phyloP scores from a whole-genome alignment of 2,113 vertebrate genomes.

The Dicrurus megarhynchus region DNA sequence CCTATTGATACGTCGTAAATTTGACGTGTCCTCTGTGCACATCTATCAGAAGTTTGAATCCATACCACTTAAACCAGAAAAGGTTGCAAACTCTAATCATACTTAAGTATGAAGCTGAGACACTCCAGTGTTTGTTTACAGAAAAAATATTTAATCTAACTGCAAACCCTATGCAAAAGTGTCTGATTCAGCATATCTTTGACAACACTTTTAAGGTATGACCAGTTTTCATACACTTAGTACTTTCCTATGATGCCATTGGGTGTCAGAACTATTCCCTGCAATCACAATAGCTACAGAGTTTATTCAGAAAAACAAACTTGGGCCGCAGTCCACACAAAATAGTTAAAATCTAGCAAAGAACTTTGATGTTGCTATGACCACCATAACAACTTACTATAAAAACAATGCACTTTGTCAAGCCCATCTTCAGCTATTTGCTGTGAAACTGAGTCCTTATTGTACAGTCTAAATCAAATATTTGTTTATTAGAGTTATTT shows the following conservation, averaged over 20 bases:
- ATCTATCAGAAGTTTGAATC: neutral
- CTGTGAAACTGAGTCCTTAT: neutral
- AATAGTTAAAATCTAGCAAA: neutral
- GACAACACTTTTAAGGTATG: neutral
- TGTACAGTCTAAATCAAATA: neutral
- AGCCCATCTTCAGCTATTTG: neutral
- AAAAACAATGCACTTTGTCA: neutral
- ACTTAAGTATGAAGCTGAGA: neutral
- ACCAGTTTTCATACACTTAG: neutral
- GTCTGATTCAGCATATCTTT: neutral
- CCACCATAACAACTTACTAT: neutral
- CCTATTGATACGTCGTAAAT: neutral
- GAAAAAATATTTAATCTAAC: neutral
- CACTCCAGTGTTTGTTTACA: neutral
- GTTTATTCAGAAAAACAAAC: neutral
- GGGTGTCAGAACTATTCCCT: neutral
- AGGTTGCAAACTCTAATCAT: neutral
- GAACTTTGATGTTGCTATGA: neutral
- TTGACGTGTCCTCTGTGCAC: neutral
- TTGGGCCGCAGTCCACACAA: neutral
- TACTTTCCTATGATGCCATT: neutral
- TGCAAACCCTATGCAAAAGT: neutral
- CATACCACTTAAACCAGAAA: neutral
- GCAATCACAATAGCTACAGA: neutral
- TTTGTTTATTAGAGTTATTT: conserved; percentile 11